Percentiles rank a stretch among this genome's conserved stretches.
These are phyloP conservation scores for Cephus pulcher DNA, from an alignment of 2,888 invertebrate genomes.

Conservation along the genomic window DNA sequence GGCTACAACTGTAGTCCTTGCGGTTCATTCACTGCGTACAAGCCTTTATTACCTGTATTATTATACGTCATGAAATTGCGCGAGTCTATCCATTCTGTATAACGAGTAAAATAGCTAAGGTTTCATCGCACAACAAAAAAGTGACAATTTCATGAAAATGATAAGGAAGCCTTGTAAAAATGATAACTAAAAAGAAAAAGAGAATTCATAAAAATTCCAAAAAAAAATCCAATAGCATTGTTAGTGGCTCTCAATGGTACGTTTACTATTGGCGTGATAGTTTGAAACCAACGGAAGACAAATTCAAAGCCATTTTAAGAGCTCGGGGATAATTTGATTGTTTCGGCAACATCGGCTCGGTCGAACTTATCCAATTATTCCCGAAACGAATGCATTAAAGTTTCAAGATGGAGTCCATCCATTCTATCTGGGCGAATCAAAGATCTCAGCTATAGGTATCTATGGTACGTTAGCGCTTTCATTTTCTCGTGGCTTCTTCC, in stretches of 20 bases:
- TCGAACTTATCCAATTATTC: background rate
- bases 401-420: background rate
- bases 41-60: constrained; percentile 16
- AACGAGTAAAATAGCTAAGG: background rate
- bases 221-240: background rate
- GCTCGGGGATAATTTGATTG: background rate
- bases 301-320: background rate
- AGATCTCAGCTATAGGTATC: constrained; percentile 9
- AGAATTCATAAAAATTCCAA: background rate
- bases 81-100: background rate
- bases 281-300: background rate
- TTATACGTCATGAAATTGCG: constrained; percentile 17
- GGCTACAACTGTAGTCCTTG: constrained; percentile 33
- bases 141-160: background rate
- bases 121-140: background rate
- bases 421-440: constrained; percentile 6
- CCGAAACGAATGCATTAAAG: background rate
- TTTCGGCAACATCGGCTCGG: background rate
- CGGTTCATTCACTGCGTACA: constrained; percentile 36
- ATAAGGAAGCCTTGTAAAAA: background rate
- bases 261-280: background rate
- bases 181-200: background rate
- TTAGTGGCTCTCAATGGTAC: background rate
- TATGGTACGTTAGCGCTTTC: background rate
- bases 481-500: constrained; percentile 15